A percentile compares a stretch with the other conserved stretches of the same genome.
Evolutionary conservation across 2,888 invertebrate genomes (phyloP).

Genomic region (Melolontha melolontha): DNA sequence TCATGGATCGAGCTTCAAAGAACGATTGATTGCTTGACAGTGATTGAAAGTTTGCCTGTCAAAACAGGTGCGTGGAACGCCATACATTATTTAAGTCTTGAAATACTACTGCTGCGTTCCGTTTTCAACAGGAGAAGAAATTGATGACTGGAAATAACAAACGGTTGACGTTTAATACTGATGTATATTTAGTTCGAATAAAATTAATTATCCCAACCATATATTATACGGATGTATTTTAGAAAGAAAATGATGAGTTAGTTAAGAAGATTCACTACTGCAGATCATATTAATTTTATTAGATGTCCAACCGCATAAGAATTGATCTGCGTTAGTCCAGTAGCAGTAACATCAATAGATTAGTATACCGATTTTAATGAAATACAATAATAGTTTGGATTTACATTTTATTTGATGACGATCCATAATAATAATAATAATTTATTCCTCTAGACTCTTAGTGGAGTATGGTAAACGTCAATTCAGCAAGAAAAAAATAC

Average conservation of each 20-base stretch:
- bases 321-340: too few species aligned
- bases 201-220: slow-evolving; percentile 18
- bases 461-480: too few species aligned
- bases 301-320: too few species aligned
- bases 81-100: slow-evolving; percentile 52
- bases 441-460: too few species aligned
- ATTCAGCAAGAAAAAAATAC: too few species aligned
- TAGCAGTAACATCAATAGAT: too few species aligned
- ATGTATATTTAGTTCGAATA: slow-evolving; percentile 21
- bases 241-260: background rate
- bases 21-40: slow-evolving; percentile 64
- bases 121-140: slow-evolving; percentile 31
- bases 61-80: slow-evolving; percentile 55
- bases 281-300: too few species aligned
- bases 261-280: too few species aligned
- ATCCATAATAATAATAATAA: too few species aligned
- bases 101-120: slow-evolving; percentile 30
- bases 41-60: slow-evolving; percentile 62
- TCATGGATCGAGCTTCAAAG: slow-evolving; percentile 60
- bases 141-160: slow-evolving; percentile 36
- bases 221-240: background rate
- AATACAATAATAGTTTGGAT: too few species aligned
- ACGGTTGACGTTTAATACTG: slow-evolving; percentile 22
- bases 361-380: too few species aligned
- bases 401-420: too few species aligned